Evolutionary conservation across 2,888 invertebrate genomes (phyloP), one percentile per base, ranked within the genome.

Genomic region (Cheilosia vernalis): DNA sequence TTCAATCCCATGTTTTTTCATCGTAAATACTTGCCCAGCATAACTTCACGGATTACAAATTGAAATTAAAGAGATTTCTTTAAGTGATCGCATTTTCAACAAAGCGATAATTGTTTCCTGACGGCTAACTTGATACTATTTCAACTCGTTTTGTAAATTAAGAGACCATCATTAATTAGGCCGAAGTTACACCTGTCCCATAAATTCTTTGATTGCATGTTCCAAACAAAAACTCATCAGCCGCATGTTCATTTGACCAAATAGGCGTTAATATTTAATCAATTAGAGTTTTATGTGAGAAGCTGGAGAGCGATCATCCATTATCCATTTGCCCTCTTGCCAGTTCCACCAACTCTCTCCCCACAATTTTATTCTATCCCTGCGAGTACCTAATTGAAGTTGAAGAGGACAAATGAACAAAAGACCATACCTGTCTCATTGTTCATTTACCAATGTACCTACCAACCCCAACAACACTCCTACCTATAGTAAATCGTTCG

Each of bases 351-450:
- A 37, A 30, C 30, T 27, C 30, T 37, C 4, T 33, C 44, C 1
- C 42, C 66, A 40, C 53, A 58, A 37, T 79, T 72, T 69, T 56
- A 63, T 79, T 42, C 51, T 47, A 13, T 37, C 17, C 44, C 13
- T 4, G 21, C 17, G 27, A 27, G 30, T 27, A 21, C 51, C 51
- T 63, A 44, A 69, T 60, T 64, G 37, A 69, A 81, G 49, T 60
- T 58, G 37, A 63, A 81, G 30, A 69, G 58, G 61, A 63, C 81
- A 81, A 81, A 69, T 80, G 49, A 60, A 66, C 73, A 80, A 67
- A 55, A 47, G 40, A 40, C 37, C 21, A 33, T 33, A 37, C 37
- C 53, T 63, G 56, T 51, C 44, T 49, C 24, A 40, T 33, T n/a
- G 15, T 37, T 30, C 9, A 30, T 30, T 30, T 30, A 30, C 2